These are phyloP conservation scores for Orius laevigatus DNA, from an alignment of 1,140 invertebrate genomes.

Conservation along the genomic window DNA sequence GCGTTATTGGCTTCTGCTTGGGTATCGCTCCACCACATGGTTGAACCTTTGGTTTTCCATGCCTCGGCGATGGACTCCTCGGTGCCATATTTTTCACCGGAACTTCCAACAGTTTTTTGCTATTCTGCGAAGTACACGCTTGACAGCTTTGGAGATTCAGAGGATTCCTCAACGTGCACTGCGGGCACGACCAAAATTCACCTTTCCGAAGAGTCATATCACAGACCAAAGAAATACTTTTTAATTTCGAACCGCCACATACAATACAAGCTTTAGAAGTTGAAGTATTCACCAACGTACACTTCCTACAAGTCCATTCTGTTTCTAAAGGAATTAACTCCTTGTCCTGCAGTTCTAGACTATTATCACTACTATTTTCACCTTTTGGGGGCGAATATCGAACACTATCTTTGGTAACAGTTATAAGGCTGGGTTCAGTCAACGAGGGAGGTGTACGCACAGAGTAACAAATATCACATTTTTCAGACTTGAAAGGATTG, in stretches of 20 bases:
- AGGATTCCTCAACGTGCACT: constrained; percentile 73
- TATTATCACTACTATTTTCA: constrained; percentile 10
- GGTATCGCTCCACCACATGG: constrained; percentile 22
- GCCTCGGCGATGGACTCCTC: constrained; percentile 30
- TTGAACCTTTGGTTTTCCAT: constrained; percentile 16
- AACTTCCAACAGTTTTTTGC: constrained; percentile 23
- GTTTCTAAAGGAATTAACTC: constrained; percentile 1
- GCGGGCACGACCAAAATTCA: constrained; percentile 56
- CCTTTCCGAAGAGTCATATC: constrained; percentile 53
- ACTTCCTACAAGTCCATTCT: constrained; percentile 73
- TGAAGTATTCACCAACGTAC: constrained; percentile 63
- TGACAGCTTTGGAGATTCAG: constrained; percentile 50
- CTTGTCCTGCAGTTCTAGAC: not conserved
- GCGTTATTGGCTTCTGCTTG: constrained; percentile 21
- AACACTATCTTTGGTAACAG: constrained; percentile 43
- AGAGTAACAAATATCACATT: constrained; percentile 64
- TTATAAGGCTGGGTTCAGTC: constrained; percentile 47
- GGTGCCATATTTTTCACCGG: constrained; percentile 17
- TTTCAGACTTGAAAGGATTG: constrained; percentile 58
- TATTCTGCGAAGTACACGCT: constrained; percentile 48
- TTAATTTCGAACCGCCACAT: constrained; percentile 63
- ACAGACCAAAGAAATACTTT: constrained; percentile 42
- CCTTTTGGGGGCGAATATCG: constrained; percentile 32
- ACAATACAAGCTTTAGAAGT: constrained; percentile 54
- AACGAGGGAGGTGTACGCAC: constrained; percentile 41